These are phyloP conservation scores for Tipula unca DNA, from an alignment of 2,888 invertebrate genomes.

Conservation along the genomic window DNA sequence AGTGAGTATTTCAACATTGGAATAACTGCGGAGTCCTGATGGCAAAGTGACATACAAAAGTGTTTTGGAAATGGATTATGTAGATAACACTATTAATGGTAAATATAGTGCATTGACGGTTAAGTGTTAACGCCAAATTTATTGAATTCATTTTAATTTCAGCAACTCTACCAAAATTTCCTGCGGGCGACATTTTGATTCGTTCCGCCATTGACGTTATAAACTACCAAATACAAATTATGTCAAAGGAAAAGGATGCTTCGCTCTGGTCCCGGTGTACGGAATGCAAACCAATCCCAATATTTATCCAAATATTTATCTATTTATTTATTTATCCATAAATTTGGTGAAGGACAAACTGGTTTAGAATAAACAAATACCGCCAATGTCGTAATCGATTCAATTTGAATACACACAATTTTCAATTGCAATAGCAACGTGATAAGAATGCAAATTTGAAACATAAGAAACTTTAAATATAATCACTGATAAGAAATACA, in stretches of 20 bases:
- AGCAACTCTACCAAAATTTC: slow-evolving; percentile 45
- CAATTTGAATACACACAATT: too few species aligned
- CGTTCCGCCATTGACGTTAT: slow-evolving; percentile 35
- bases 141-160: neutral
- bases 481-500: too few species aligned
- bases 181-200: slow-evolving; percentile 37
- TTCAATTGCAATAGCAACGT: too few species aligned
- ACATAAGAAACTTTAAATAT: too few species aligned
- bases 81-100: slow-evolving; percentile 22
- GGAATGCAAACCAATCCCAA: slow-evolving; percentile 48
- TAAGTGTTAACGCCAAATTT: neutral
- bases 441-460: too few species aligned
- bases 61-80: slow-evolving; percentile 23
- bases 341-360: too few species aligned
- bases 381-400: too few species aligned
- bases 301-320: slow-evolving; percentile 48
- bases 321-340: too few species aligned
- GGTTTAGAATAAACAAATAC: too few species aligned
- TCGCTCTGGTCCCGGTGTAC: slow-evolving; percentile 44
- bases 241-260: slow-evolving; percentile 42
- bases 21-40: too few species aligned
- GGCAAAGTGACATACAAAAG: slow-evolving; percentile 22
- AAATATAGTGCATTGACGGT: neutral
- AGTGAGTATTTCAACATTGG: too few species aligned
- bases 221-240: slow-evolving; percentile 36